Evolutionary conservation across 2,113 vertebrate species (phyloP), one percentile per base, ranked within the genome.

Genomic region (Tupaia tana): DNA sequence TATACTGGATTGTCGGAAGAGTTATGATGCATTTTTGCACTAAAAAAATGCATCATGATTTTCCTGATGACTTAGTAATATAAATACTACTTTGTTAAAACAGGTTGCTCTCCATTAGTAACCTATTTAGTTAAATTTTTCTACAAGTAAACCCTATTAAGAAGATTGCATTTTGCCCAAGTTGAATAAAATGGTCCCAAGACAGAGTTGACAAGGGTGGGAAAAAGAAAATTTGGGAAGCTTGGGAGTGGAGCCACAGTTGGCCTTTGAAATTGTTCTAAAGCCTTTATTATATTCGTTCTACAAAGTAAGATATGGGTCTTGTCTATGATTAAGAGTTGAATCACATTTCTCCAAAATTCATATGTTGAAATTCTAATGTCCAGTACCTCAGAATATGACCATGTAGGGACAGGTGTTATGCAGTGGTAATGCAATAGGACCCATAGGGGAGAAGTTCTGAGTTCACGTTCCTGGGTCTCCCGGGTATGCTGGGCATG

Each of bases 1-100:
- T 82, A 13, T 64, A 43, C 43, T 43, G 43, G 43, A 43, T 43
- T 43, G 43, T 43, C 43, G 6, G 43, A 43, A 43, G 43, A 43
- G 43, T 43, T 43, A 43, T 43, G 43, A 43, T 3, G 43, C 43
- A 43, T 43, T 43, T 43, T 43, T 43, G 43, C 43, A 43, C 5
- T 43, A 43, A 43, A 43, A 43, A 43, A 43, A 43, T 3, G 43
- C 43, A 43, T 43, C 43, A 43, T 43, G 43, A 43, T 43, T 43
- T 43, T 43, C 43, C 43, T 43, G 43, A 43, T 43, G 43, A 43
- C 43, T 43, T 43, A 43, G 43, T 43, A 61, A 56, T 93, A 74
- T 14, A 74, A 97, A 67, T 91, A 83, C 89, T 43, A 80, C 18
- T 95, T 91, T 81, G 11, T 20, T 89, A 81, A 86, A 84, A 71